A percentile compares a stretch with the other conserved stretches of the same genome.
Conservation (phyloP, 2,888 invertebrate species). For the Cephus rjabovi region DNA sequence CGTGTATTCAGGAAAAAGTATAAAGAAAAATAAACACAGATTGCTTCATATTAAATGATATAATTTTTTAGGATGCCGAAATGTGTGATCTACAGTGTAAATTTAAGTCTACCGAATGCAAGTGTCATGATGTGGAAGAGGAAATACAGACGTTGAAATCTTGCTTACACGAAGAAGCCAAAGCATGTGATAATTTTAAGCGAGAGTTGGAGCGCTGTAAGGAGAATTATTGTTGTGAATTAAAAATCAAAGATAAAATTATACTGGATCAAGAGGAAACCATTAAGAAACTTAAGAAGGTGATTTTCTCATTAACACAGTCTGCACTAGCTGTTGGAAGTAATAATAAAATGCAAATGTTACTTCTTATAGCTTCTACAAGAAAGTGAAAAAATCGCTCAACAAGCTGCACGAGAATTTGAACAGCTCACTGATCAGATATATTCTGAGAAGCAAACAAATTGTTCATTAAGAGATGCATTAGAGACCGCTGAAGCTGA, state of each 20-base stretch:
- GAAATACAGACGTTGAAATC: slow-evolving; percentile 34
- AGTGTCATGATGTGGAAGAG: slow-evolving; percentile 31
- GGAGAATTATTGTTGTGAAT: slow-evolving; percentile 39
- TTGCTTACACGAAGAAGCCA: slow-evolving; percentile 33
- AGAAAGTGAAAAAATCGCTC: slow-evolving; percentile 45
- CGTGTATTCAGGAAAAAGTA: slow-evolving; percentile 33
- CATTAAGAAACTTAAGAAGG: slow-evolving; percentile 43
- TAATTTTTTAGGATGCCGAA: slow-evolving; percentile 27
- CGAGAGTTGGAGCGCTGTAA: slow-evolving; percentile 36
- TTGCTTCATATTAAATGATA: not conserved
- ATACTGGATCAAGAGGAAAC: slow-evolving; percentile 48
- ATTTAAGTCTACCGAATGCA: slow-evolving; percentile 29
- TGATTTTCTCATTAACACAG: slow-evolving; percentile 10
- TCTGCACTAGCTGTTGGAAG: not conserved
- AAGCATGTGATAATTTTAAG: slow-evolving; percentile 33
- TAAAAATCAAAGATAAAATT: slow-evolving; percentile 50
- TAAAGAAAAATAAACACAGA: not conserved
- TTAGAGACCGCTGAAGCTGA: slow-evolving; percentile 30
- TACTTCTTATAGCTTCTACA: slow-evolving; percentile 40
- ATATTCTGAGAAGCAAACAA: slow-evolving; percentile 36
- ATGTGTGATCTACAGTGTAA: slow-evolving; percentile 29
- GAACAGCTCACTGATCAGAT: slow-evolving; percentile 43
- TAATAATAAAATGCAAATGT: not conserved
- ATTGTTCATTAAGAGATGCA: slow-evolving; percentile 32
- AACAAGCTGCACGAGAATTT: slow-evolving; percentile 47